Evolutionary conservation across 2,888 invertebrate genomes (phyloP), one percentile per base, ranked within the genome.

Genomic region (Agriotes lineatus): DNA sequence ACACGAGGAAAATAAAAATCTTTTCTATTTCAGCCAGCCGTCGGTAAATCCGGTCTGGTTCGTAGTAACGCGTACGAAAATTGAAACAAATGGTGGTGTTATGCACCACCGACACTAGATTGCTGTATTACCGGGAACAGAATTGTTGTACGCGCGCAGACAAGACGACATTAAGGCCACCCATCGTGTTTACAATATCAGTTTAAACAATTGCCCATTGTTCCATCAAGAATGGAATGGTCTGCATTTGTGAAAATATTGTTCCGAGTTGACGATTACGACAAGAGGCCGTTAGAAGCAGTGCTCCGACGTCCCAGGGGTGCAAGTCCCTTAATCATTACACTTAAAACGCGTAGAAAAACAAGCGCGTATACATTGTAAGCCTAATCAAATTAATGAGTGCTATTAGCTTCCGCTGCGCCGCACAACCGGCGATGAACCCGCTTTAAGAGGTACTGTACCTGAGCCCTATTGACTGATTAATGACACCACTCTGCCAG

Each of bases 81-180:
- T 82, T 82, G 82, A 82, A 82, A 82, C 78, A 81, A 82, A 82
- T 80, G 81, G 77, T 77, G 69, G 69, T 60, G 74, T 74, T 70
- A 69, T 68, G 66, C 69, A 70, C 72, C 56, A 37, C 72, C 62
- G 48, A 61, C 59, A 71, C 72, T 74, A 74, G 70, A 74, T 74
- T 69, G 73, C 71, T 68, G 70, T 70, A 73, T 75, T 75, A 76
- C 72, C 73, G 73, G 64, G 71, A 72, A 72, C 61, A 56, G 35
- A 61, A 61, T 61, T 61, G 61, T 61, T 19, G 12, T 61, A 61
- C 48, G 39, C 70, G 67, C 67, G 64, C 66, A 60, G 35, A 39
- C 61, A 61, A 16, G 35, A 52, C 61, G 39, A 48, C 48, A 60
- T 60, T 60, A 61, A 61, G 48, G 45, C 50, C 61, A 37, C 61